Base-by-base conservation (phyloP, 2,888 invertebrate species). In the Cataglyphis altisquamis region DNA sequence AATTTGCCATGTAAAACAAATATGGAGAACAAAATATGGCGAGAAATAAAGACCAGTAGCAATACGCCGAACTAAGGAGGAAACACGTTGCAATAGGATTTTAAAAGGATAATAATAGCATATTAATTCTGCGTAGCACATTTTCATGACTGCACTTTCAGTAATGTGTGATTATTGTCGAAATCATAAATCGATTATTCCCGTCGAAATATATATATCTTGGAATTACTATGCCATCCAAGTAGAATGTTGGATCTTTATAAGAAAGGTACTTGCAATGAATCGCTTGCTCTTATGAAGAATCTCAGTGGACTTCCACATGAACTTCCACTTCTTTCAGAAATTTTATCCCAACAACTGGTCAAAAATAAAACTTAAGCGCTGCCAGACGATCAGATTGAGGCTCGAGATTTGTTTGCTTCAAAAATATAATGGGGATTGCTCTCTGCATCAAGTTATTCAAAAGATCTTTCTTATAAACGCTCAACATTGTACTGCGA, bases 21-120 rank as follows among this genome's bases (percentile, higher is more conserved):
- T 70, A 66, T 78, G 52, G 57, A 78, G 25, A 80, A 70, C n/a
- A 68, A 36, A 70, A 21, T 63, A 45, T 18, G 45, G 45, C 25
- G 39, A n/a, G 48, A 82, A 81, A 73, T 85, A 74, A 86, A 83
- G 83, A 88, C 66, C 78, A 78, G 88, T 91, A 92, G 91, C 90
- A 92, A 92, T 93, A 92, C 83, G 74, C 89, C 84, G 87, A 91
- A 89, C 89, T 89, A 92, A 92, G 78, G 85, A 86, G 73, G 81
- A 88, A 84, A 83, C 87, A 86, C 83, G 88, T 87, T 64, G 84
- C 83, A 86, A 88, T 91, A 91, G 86, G 55, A 77, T 83, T 87
- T 67, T 25, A 55, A 90, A 91, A 91, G 86, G 80, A 87, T 84
- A 87, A 87, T 90, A 88, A 89, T 88, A 88, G 84, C 70, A 36